Evolutionary conservation across 2,888 invertebrate genomes (phyloP), one percentile per base, ranked within the genome.

Genomic region (Helobdella robusta): DNA sequence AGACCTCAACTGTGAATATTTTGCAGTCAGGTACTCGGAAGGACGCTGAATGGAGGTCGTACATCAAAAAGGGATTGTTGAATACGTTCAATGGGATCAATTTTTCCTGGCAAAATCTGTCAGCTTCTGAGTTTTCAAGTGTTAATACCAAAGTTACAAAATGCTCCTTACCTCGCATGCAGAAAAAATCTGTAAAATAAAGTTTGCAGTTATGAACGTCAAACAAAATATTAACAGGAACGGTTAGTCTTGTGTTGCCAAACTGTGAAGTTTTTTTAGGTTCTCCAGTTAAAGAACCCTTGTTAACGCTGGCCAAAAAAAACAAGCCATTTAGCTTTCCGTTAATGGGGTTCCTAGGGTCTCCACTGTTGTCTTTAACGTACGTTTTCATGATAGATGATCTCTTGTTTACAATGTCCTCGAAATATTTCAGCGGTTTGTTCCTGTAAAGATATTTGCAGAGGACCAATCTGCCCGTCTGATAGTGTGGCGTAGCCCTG

Each of bases 121-220:
- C 67, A 18, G 65, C 35, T 1, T 48, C n/a, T 5, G 67, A 67
- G 6, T 48, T 35, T 18, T n/a, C 20, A 28, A 34, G 35, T 8
- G 67, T 65, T 36, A 67, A 5, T 8, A 67, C 67, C 36, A 67
- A 28, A 15, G 67, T 67, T 28, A 67, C 65, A 48, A 65, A 65
- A 25, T 67, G 67, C 5, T 8, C 23, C 28, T 30, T 18, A 20
- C 40, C 52, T 6, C 61, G 4, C 60, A 62, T 54, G 46, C 66
- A 66, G 30, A 54, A 66, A 54, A 62, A 62, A 52, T 66, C 66
- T 4, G 66, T 52, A 30, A 66, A 66, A 40, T 66, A 66, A 35
- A 66, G 34, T 20, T 66, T 61, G 32, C 32, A n/a, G 25, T n/a
- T 11, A n/a, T 56, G 56, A 18, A 32, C 30, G 32, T 56, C 32